Evolutionary conservation across 2,113 vertebrate species (phyloP).

Genomic region (Rafetus swinhoei): DNA sequence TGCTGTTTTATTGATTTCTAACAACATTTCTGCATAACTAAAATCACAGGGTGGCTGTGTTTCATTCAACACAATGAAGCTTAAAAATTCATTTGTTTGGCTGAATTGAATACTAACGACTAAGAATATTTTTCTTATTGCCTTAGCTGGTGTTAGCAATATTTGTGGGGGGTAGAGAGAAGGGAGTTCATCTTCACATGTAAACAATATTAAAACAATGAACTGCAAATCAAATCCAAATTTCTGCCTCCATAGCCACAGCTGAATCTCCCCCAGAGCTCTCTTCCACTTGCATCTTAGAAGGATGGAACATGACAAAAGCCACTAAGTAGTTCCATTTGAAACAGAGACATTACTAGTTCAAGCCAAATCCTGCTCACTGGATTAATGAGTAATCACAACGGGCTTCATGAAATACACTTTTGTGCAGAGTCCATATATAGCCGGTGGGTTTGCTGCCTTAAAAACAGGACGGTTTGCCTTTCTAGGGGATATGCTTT

Average conservation of each 20-base stretch:
- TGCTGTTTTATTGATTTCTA: constrained; percentile 57
- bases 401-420: neutral
- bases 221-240: neutral
- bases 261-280: neutral
- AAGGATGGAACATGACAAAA: neutral
- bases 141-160: neutral
- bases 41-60: constrained; percentile 8
- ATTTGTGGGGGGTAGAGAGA: neutral
- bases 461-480: neutral
- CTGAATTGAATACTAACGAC: constrained; percentile 5
- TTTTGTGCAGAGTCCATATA: neutral
- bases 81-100: constrained; percentile 48
- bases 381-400: neutral
- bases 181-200: neutral
- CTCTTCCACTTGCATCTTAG: neutral
- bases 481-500: neutral
- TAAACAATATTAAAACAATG: neutral
- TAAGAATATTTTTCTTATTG: neutral
- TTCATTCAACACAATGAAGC: constrained; percentile 39
- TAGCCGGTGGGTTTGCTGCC: neutral
- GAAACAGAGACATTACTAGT: neutral
- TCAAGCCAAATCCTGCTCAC: neutral
- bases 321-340: neutral
- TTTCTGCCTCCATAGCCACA: neutral
- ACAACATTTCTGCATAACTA: constrained; percentile 39